Evolutionary conservation across 2,888 invertebrate genomes (phyloP), one percentile per base, ranked within the genome.

Genomic region (Dione juno): DNA sequence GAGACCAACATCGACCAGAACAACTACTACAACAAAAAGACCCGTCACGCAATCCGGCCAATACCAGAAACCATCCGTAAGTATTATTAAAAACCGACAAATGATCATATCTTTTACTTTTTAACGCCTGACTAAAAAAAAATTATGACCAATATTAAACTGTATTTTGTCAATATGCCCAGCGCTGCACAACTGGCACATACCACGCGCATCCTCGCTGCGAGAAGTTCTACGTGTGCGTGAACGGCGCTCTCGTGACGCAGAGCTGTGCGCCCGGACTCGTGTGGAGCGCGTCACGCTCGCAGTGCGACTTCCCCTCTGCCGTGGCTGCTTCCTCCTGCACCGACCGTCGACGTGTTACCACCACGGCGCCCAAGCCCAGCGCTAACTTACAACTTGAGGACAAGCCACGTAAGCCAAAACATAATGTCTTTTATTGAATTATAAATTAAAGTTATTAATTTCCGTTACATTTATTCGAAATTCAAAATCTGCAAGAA

Each of bases 251-350:
- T n/a, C 87, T 96, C 65, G 93, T 96, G 3, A 87, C 95, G 0
- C 96, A 96, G 79, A 94, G 94, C 68, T 97, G 97, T 80, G 96
- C 96, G 0, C 95, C 96, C 0, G 96, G 97, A 1, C 92, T 97
- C 1, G 95, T 95, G 72, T 97, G 97, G 95, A 95, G 95, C 77
- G 91, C 93, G 9, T 92, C 95, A 8, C 89, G 90, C 7, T 93
- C 94, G 14, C 95, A 95, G 79, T 97, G 97, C 81, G 97, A 97
- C 85, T 97, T 96, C 95, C 95, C 95, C 0, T 50, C 50, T 1
- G 64, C 53, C 5, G 54, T 28, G 3, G 90, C 92, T 50, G 93
- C 95, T 71, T 94, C 95, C 0, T 94, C 95, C 21, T 97, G 97
- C 78, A 81, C 83, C 35, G 91, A 91, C 75, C 81, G 85, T 11